phyloP scores from a whole-genome alignment of 2,888 invertebrate species.

The Epinotia ramella region DNA sequence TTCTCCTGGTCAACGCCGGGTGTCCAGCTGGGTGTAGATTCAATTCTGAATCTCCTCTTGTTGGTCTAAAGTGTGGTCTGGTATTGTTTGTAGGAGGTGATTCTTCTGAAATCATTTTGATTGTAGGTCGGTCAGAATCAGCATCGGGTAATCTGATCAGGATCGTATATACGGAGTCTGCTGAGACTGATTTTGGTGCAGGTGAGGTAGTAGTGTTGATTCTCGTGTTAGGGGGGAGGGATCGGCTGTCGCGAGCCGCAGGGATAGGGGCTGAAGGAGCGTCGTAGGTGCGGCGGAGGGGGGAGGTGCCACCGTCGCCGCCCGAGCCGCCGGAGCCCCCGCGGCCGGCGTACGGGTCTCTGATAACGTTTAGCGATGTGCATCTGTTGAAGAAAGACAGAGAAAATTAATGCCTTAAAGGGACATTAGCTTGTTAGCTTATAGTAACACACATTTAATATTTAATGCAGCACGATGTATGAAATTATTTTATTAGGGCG shows the following conservation, averaged over 20 bases:
- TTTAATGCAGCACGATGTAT: no score
- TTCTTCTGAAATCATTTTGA: constrained; percentile 95
- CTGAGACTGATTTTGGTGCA: constrained; percentile 86
- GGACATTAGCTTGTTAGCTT: not conserved
- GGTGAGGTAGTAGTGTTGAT: constrained; percentile 85
- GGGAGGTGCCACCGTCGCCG: constrained; percentile 76
- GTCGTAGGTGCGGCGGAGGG: constrained; percentile 81
- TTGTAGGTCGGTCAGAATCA: constrained; percentile 89
- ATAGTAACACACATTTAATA: no score
- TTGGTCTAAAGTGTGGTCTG: constrained; percentile 80
- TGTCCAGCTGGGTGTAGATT: constrained; percentile 83
- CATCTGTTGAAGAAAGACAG: constrained; percentile 80
- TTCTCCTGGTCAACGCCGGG: constrained; percentile 79
- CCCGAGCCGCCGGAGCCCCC: constrained; percentile 82
- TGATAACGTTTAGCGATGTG: constrained; percentile 93
- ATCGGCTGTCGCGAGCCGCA: constrained; percentile 86
- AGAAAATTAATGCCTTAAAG: constrained; percentile 37
- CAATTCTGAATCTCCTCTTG: constrained; percentile 84
- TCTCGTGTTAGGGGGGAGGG: constrained; percentile 87
- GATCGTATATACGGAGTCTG: constrained; percentile 95
- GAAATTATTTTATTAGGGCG: no score
- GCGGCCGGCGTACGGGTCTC: constrained; percentile 87
- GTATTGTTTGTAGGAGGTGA: constrained; percentile 80
- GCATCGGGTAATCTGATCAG: constrained; percentile 92
- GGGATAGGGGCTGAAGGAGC: constrained; percentile 67